phyloP scores from a whole-genome alignment of 35 echinoderm and acorn worm species.

The Lytechinus variegatus region DNA sequence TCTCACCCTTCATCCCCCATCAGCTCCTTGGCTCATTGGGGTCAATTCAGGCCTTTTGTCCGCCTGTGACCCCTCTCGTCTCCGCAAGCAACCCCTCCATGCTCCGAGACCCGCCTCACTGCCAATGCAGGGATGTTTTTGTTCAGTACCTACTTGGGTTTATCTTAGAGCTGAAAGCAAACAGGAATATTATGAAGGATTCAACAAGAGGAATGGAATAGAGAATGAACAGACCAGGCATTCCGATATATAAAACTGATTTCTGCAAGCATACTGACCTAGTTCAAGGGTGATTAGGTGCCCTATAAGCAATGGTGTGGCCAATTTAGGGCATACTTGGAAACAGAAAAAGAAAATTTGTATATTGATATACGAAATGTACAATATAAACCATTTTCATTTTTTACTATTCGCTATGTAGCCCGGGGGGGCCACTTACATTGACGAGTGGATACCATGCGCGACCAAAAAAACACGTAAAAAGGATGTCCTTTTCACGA shows the following conservation, averaged over 20 bases:
- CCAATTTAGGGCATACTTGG: neutral
- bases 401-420: too few relatives aligned
- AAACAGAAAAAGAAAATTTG: neutral
- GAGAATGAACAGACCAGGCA: neutral
- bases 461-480: too few relatives aligned
- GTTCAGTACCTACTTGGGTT: neutral
- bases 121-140: neutral
- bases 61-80: conserved; percentile 20
- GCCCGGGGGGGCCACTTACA: too few relatives aligned
- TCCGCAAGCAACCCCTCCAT: conserved; percentile 21
- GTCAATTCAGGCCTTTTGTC: conserved; percentile 33
- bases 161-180: conserved; percentile 12
- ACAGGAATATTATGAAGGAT: neutral
- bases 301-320: neutral
- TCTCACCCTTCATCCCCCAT: neutral
- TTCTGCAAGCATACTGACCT: neutral
- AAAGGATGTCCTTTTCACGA: too few relatives aligned
- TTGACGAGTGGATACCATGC: too few relatives aligned
- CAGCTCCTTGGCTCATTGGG: neutral
- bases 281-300: conserved; percentile 10
- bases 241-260: neutral
- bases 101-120: neutral
- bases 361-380: too few relatives aligned
- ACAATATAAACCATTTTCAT: too few relatives aligned
- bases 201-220: neutral